Base-by-base conservation (phyloP, 2,888 invertebrate species). In the Catocala nupta region DNA sequence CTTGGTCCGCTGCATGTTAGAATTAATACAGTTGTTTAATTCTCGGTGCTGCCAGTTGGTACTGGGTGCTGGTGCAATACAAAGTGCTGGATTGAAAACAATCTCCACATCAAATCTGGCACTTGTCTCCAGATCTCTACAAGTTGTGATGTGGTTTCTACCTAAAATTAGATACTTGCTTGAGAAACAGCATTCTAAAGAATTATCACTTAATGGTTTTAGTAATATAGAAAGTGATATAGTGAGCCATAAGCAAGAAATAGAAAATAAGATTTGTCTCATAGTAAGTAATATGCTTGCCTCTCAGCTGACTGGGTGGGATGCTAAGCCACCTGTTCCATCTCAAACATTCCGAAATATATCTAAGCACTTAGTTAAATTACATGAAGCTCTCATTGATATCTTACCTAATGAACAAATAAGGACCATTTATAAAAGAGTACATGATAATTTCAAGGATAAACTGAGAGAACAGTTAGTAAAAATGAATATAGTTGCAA, bases 41-140 rank as follows among this genome's bases (percentile, higher is more conserved):
- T 98, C 98, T 5, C 95, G 97, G 63, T 97, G 97, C 79, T 99
- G 98, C 90, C 99, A 99, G 88, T 95, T 99, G 77, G 98, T 99
- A 59, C 95, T 99, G 59, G 99, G 99, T 49, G 99, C 99, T 47
- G 99, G 99, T 49, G 99, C 99, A 6, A 96, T 99, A 83, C 97
- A 98, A 83, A 97, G 98, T 70, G 99, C 99, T 44, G 99, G 99
- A 5, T 92, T 98, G 58, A 98, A 98, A 91, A 98, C 98, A 34
- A 99, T 99, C 72, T 98, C 99, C 5, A 99, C 98, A 80, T 97
- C 98, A 43, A 99, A 99, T 92, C 95, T 99, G 80, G 99, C 98
- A 9, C 91, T 98, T 71, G 97, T 98, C 0, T 97, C 97, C 11
- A 95, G 98, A 77, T 97, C 98, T 39, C 90, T 98, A 42, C 97